Base-by-base conservation (phyloP, 1,140 invertebrate species). In the Eubasilissa regina region DNA sequence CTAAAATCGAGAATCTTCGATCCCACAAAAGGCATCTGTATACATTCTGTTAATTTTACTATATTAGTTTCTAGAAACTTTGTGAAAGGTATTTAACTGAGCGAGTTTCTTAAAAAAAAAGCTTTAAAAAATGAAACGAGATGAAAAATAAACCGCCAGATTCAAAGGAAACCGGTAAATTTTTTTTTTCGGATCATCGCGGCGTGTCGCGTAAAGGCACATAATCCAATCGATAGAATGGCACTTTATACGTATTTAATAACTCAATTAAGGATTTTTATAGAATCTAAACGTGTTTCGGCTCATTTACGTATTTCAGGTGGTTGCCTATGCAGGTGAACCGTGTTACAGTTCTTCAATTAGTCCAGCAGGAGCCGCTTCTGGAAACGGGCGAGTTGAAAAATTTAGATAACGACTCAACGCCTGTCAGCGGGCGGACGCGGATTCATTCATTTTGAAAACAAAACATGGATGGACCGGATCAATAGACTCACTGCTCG, bases 321-420 rank as follows among this genome's bases (percentile, higher is more conserved):
- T 19, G 21, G 55, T 19, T 19, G 15, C 55, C 55, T 17, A 10
- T 9, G 25, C 25, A 35, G 8, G 8, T 58, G 15, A 11, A 1
- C 17, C 17, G 55, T 58, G 55, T 19, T 19, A 58, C 17, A 58
- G 9, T 58, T 58, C 55, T 58, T 58, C 55, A 58, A 13, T 53
- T n/a, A 58, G 17, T 17, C 13, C 7, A 15, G 13, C 53, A 58
- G 47, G 74, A 77, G 62, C 80, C 51, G 80, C 80, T 78, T 77
- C 80, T 77, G 80, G 53, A 77, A 78, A 43, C 51, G 25, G n/a
- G 44, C 79, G 48, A 81, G 73, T 66, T 64, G 68, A 75, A 73
- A 80, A 76, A 81, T 79, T 81, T 81, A 75, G 80, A 81, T 81
- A 81, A 81, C 68, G 79, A 70, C 17, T 21, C 70, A 64, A 70